These are phyloP conservation scores for Leptothorax acervorum DNA, from an alignment of 2,888 invertebrate species.

Conservation along the genomic window DNA sequence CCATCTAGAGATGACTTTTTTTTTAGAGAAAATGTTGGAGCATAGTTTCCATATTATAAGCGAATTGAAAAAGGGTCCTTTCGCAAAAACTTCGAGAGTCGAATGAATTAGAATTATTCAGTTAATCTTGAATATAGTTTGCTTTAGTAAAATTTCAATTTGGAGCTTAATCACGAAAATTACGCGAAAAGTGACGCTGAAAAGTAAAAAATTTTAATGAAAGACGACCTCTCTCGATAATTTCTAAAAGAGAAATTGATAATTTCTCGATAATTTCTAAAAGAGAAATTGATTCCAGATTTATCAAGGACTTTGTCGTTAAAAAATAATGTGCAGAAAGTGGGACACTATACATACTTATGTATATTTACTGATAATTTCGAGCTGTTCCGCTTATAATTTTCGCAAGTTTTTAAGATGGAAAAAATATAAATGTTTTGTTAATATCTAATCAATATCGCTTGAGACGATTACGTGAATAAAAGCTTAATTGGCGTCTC, in stretches of 20 bases:
- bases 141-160: not conserved
- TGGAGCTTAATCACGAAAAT: not conserved
- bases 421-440: not conserved
- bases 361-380: conserved; percentile 1
- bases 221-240: too few species aligned
- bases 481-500: not conserved
- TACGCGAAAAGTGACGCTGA: not conserved
- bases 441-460: not conserved
- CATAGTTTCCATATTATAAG: not conserved
- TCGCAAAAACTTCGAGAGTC: not conserved
- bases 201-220: not conserved
- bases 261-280: not conserved
- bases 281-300: not conserved
- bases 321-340: not conserved
- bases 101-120: not conserved
- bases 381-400: not conserved
- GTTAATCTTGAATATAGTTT: not conserved
- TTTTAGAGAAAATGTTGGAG: not conserved
- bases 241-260: not conserved
- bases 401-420: not conserved
- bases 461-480: not conserved
- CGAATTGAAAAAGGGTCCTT: not conserved
- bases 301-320: not conserved
- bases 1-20: not conserved
- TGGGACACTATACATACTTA: not conserved